These are phyloP conservation scores for Drosophila tani DNA, from an alignment of 1,140 invertebrate species.

Conservation along the genomic window DNA sequence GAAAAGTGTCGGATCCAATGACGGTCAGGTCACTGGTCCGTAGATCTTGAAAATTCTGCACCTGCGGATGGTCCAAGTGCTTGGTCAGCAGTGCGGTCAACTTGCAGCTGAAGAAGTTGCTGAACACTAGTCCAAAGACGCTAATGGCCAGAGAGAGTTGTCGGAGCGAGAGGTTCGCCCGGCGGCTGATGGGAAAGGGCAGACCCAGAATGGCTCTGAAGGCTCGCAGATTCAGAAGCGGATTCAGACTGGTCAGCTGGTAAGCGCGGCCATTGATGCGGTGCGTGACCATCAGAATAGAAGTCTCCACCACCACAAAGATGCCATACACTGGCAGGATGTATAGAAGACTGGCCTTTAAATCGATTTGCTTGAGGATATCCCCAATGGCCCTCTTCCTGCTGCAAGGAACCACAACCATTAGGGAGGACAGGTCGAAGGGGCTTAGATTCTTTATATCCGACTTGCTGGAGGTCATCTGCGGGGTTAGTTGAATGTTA, in stretches of 20 bases:
- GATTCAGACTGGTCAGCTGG: neutral
- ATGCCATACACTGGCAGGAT: conserved; percentile 26
- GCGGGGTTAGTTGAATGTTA: neutral
- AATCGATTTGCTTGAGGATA: neutral
- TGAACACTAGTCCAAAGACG: conserved; percentile 47
- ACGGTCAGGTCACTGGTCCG: conserved; percentile 30
- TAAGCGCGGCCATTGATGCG: neutral
- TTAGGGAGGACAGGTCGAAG: neutral
- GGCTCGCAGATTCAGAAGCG: conserved; percentile 40
- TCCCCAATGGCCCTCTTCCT: conserved; percentile 7
- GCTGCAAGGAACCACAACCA: conserved; percentile 44
- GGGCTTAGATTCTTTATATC: neutral
- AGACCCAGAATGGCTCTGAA: conserved; percentile 41
- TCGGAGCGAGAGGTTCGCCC: neutral
- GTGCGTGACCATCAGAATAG: neutral
- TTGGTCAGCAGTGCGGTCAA: conserved; percentile 48
- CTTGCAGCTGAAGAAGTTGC: conserved; percentile 47
- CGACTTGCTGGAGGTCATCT: neutral
- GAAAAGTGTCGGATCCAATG: neutral
- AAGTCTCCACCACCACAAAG: conserved; percentile 29
- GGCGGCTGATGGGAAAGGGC: conserved; percentile 10
- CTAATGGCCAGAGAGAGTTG: conserved; percentile 51
- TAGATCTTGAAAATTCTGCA: conserved; percentile 41
- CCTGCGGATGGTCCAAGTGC: neutral
- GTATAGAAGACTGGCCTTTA: neutral